Conservation (phyloP, 2,113 vertebrate species). For the Excalfactoria chinensis region DNA sequence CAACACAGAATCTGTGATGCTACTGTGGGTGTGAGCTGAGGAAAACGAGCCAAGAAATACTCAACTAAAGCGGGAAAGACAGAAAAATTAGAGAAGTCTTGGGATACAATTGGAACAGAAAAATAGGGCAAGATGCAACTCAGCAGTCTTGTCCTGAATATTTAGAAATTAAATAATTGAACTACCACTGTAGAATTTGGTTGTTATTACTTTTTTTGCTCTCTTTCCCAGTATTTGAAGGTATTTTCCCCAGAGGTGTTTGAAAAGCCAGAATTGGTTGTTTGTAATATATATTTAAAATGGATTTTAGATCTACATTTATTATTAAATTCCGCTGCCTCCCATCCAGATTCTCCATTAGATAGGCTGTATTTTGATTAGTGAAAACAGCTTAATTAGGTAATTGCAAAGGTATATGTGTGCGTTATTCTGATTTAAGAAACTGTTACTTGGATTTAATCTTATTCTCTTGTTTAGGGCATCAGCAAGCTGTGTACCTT, state of each 20-base stretch:
- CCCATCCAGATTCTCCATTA: not conserved
- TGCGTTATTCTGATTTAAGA: not conserved
- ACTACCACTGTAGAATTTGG: not conserved
- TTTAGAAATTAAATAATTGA: not conserved
- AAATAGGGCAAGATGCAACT: not conserved
- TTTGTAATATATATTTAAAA: not conserved
- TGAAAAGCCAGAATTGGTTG: not conserved
- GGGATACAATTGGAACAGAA: not conserved
- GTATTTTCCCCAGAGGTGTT: not conserved
- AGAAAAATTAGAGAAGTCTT: not conserved
- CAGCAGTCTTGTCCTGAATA: not conserved
- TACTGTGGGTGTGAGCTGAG: not conserved
- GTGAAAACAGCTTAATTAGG: not conserved
- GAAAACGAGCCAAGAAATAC: not conserved
- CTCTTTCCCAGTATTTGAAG: not conserved
- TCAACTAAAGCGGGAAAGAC: not conserved
- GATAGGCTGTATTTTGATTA: not conserved
- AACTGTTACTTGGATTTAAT: not conserved
- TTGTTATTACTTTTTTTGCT: no score
- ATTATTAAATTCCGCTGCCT: not conserved
- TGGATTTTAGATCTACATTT: not conserved
- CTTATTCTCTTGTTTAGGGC: not conserved
- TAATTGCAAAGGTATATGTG: not conserved
- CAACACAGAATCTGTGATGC: not conserved
- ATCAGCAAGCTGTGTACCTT: not conserved